Evolutionary conservation across 2,113 vertebrate species (phyloP), one percentile per base, ranked within the genome.

Genomic region (Rhinogobius similis): DNA sequence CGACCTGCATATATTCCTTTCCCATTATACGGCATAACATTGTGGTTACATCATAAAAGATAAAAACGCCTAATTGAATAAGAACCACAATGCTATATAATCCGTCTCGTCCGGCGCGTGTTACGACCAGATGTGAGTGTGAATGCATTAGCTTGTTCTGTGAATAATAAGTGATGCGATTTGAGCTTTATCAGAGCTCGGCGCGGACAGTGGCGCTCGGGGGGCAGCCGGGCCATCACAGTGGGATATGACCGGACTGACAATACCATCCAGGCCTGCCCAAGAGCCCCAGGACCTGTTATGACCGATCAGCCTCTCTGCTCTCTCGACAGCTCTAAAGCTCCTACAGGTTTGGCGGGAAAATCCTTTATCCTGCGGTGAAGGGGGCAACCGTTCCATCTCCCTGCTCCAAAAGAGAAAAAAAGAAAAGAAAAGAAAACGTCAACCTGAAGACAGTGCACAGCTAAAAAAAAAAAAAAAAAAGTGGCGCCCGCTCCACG

Each of bases 291-390:
- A 26, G 83, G 86, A 75, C 67, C 58, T 73, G 62, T 77, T 84
- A 70, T 80, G 82, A 86, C 78, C 78, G 65, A 86, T 78, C 67
- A 62, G 66, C 43, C 70, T 76, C 77, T 86, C 80, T 82, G 77
- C 67, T 29, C 75, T 53, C 78, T 58, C 86, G 78, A 82, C 79
- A 82, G 73, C 72, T 86, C 82, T 75, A 76, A 74, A 74, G 69
- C 72, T 63, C 63, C 55, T 82, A 66, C 82, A 81, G 86, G 56
- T 82, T 65, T 29, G 12, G 0, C 14, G 55, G 66, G 67, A 65
- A 58, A 73, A 79, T 71, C 69, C 63, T 79, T 77, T 72, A 82
- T 83, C 76, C 70, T 66, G 65, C 58, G 63, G 29, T 61, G 14
- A 61, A 56, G 67, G 61, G 14, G 18, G 67, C 5, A 74, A 79